Conservation (phyloP, 2,888 invertebrate genomes). For the Pemphredon lugubris region DNA sequence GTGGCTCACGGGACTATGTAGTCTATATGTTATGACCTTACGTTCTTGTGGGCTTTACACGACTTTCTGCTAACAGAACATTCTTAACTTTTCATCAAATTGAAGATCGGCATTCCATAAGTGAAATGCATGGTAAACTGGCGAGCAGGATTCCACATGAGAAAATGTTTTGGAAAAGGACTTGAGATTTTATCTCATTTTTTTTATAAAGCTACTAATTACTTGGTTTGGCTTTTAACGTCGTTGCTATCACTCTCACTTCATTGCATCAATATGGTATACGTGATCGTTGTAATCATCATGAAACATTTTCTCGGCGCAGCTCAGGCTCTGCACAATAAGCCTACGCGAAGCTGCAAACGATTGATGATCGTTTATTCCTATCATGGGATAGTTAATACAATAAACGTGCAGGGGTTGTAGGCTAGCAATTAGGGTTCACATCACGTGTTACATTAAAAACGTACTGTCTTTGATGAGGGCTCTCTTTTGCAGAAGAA, state of each 20-base stretch:
- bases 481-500: conserved; percentile 81
- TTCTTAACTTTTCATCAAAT: conserved; percentile 13
- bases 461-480: conserved; percentile 80
- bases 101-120: conserved; percentile 8
- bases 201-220: no score
- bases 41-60: conserved; percentile 11
- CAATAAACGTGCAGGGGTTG: conserved; percentile 49
- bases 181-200: no score
- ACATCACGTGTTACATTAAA: conserved; percentile 77
- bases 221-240: no score
- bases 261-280: conserved; percentile 26
- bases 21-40: background rate
- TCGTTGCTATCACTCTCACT: conserved; percentile 27
- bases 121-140: conserved; percentile 61
- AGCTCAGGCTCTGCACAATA: conserved; percentile 32
- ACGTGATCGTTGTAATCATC: conserved; percentile 18
- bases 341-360: conserved; percentile 45
- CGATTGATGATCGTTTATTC: conserved; percentile 49
- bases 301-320: conserved; percentile 60
- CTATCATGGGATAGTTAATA: conserved; percentile 47
- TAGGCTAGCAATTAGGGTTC: conserved; percentile 72
- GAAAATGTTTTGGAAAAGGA: conserved; percentile 58
- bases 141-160: conserved; percentile 44
- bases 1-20: background rate
- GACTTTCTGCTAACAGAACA: conserved; percentile 9